Evolutionary conservation across 2,797 vertebrate genomes (phyloP).

Genomic region (Acestrorhynchus altus): DNA sequence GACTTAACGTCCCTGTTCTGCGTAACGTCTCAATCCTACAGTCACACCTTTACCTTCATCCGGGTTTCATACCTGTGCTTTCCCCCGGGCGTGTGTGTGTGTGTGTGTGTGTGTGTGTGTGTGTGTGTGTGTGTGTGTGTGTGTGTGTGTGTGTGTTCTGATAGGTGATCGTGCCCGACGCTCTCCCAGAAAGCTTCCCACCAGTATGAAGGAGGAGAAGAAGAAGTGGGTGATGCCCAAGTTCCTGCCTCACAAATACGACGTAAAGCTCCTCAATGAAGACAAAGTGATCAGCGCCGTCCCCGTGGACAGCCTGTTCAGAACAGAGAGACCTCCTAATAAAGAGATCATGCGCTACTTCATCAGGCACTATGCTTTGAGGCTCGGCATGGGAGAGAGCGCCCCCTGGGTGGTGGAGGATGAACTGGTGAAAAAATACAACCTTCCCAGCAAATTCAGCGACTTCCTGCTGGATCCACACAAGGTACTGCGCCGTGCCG

Average conservation of each 20-base stretch:
- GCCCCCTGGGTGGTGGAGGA: constrained; percentile 99
- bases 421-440: constrained; percentile 93
- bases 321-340: constrained; percentile 95
- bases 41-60: too few species aligned
- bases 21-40: too few species aligned
- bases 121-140: neutral
- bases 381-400: constrained; percentile 91
- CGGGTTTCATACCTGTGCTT: too few species aligned
- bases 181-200: constrained; percentile 93
- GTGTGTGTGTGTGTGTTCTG: neutral
- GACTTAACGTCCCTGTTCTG: constrained; percentile 56
- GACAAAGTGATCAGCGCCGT: constrained; percentile 97
- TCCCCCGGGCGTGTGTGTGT: too few species aligned
- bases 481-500: constrained; percentile 83
- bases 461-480: constrained; percentile 96
- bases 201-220: constrained; percentile 93
- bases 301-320: constrained; percentile 88
- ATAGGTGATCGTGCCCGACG: constrained; percentile 92
- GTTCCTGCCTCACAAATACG: constrained; percentile 96
- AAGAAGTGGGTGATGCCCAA: constrained; percentile 97
- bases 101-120: neutral
- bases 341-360: constrained; percentile 99
- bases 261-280: constrained; percentile 92
- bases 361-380: constrained; percentile 91
- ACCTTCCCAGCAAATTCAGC: constrained; percentile 95